A percentile compares a stretch with the other conserved stretches of the same genome.
These are phyloP conservation scores for Acanthosoma haemorrhoidale DNA, from an alignment of 2,888 invertebrate species.

Conservation along the genomic window DNA sequence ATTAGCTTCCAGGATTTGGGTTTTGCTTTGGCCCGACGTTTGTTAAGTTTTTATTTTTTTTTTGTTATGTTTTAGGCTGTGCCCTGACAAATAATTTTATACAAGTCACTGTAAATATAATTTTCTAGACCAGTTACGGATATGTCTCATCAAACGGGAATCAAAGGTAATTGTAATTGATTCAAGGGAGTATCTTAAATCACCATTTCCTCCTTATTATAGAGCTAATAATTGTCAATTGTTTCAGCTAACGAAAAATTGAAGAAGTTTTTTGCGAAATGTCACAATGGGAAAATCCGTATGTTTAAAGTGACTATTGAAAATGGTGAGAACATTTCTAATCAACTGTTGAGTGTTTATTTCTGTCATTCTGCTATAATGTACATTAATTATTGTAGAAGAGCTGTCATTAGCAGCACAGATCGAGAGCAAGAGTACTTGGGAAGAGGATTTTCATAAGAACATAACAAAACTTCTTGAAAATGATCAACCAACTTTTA, in stretches of 20 bases:
- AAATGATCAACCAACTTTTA: constrained; percentile 81
- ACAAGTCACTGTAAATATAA: neutral
- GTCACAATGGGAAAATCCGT: constrained; percentile 71
- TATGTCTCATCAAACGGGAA: constrained; percentile 90
- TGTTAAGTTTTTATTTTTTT: constrained; percentile 17
- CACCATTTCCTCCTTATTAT: constrained; percentile 32
- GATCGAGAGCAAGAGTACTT: constrained; percentile 62
- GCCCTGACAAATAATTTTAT: constrained; percentile 23
- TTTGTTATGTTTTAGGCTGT: constrained; percentile 23
- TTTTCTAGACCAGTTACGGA: neutral
- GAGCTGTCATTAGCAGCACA: constrained; percentile 63
- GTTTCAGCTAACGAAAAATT: constrained; percentile 75
- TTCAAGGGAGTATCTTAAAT: neutral
- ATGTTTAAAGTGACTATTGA: constrained; percentile 78
- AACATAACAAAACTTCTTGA: constrained; percentile 64
- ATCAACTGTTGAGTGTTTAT: neutral
- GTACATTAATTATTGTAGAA: constrained; percentile 55
- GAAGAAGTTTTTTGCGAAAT: constrained; percentile 74
- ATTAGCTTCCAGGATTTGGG: neutral
- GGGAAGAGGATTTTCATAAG: constrained; percentile 82
- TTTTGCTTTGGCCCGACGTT: neutral
- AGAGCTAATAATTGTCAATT: constrained; percentile 32
- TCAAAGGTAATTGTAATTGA: constrained; percentile 59
- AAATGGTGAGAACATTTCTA: constrained; percentile 59
- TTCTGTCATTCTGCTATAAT: constrained; percentile 34